Percentiles rank a stretch among this genome's conserved stretches.
Evolutionary conservation across 2,113 vertebrate genomes (phyloP).

Genomic region (Hippocampus mohnikei): DNA sequence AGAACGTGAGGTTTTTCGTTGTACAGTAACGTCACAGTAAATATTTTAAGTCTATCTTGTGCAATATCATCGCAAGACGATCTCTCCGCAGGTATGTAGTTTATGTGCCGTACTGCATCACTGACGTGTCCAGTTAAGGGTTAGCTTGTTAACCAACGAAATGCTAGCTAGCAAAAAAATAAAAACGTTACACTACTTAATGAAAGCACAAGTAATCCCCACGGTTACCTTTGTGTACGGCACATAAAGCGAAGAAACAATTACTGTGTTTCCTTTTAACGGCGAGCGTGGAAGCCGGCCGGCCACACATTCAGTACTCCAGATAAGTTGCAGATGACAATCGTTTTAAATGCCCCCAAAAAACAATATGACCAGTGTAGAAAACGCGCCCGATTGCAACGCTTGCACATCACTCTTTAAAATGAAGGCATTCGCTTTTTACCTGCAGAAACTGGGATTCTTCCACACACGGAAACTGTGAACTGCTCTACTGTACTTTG

Average conservation of each 20-base stretch:
- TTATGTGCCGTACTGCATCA: background rate
- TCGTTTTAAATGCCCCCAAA: constrained; percentile 21
- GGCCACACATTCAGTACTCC: background rate
- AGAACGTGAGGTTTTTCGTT: background rate
- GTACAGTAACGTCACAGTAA: no score
- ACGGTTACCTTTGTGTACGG: background rate
- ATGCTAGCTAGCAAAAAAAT: constrained; percentile 18
- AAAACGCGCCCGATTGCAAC: background rate
- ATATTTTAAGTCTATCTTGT: background rate
- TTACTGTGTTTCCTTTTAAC: constrained; percentile 26
- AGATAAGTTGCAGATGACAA: background rate
- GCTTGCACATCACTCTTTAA: background rate
- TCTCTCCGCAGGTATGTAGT: background rate
- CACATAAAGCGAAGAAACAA: background rate
- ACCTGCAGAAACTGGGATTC: constrained; percentile 26
- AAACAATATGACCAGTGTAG: background rate
- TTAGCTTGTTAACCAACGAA: constrained; percentile 14
- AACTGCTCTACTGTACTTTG: constrained; percentile 44
- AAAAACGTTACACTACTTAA: background rate
- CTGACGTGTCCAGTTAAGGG: background rate
- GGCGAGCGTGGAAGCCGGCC: background rate
- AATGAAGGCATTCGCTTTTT: background rate
- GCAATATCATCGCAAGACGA: background rate
- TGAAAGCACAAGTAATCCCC: background rate
- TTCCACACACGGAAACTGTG: constrained; percentile 4